phyloP scores from a whole-genome alignment of 2,888 invertebrate genomes.

The Drosophila prostipennis region DNA sequence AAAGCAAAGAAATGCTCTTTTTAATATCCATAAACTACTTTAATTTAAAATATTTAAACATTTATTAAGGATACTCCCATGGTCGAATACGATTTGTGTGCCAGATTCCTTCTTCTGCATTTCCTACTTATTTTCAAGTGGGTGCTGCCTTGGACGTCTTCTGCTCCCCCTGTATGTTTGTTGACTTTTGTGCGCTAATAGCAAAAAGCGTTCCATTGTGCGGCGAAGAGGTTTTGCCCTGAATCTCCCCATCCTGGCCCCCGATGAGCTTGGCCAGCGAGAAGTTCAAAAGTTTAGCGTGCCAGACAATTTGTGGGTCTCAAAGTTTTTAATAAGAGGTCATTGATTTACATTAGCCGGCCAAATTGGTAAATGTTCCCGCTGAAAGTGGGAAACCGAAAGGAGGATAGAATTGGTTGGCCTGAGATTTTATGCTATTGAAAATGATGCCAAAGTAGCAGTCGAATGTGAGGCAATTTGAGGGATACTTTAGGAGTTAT shows the following conservation, averaged over 20 bases:
- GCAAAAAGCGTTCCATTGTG: conserved; percentile 71
- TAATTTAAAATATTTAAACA: no score
- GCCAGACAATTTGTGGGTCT: conserved; percentile 72
- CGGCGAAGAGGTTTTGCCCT: conserved; percentile 22
- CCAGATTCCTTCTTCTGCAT: conserved; percentile 2
- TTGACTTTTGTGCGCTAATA: conserved; percentile 78
- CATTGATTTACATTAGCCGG: conserved; percentile 73
- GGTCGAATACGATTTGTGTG: not conserved
- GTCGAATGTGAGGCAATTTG: not conserved
- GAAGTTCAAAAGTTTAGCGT: conserved; percentile 72
- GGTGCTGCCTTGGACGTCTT: conserved; percentile 32
- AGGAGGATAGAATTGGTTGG: conserved; percentile 28
- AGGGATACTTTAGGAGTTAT: not conserved
- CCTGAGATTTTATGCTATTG: conserved; percentile 12
- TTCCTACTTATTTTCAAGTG: conserved; percentile 56
- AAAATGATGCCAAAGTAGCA: not conserved
- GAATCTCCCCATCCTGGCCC: not conserved
- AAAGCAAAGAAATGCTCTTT: no score
- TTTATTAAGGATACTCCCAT: not conserved
- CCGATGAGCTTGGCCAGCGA: conserved; percentile 21
- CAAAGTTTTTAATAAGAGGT: conserved; percentile 78
- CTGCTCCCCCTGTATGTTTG: conserved; percentile 45
- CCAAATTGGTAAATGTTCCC: conserved; percentile 49
- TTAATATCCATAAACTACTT: no score
- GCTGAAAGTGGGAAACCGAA: conserved; percentile 27